Evolutionary conservation across 1,140 invertebrate species (phyloP).

Genomic region (Pissodes strobi): DNA sequence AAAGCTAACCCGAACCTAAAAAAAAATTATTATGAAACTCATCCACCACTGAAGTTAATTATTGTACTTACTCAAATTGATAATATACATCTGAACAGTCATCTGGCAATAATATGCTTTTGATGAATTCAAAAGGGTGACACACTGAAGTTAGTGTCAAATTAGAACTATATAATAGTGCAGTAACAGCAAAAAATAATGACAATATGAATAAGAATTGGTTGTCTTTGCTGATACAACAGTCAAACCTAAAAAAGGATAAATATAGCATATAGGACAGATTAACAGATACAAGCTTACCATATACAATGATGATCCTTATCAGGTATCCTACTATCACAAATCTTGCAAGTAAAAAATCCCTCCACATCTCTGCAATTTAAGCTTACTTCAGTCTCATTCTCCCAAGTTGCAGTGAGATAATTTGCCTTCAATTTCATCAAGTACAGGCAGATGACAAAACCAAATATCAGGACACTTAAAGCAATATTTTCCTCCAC

Average conservation of each 20-base stretch:
- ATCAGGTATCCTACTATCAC: constrained; percentile 56
- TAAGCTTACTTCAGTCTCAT: constrained; percentile 39
- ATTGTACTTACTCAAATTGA: constrained; percentile 68
- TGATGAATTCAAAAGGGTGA: constrained; percentile 68
- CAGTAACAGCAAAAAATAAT: constrained; percentile 62
- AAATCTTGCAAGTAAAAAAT: constrained; percentile 50
- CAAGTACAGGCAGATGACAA: constrained; percentile 63
- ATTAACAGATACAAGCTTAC: constrained; percentile 46
- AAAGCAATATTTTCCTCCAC: constrained; percentile 69
- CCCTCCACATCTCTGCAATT: constrained; percentile 34
- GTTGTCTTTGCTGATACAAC: constrained; percentile 70
- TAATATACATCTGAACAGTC: constrained; percentile 74
- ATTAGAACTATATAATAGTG: constrained; percentile 69
- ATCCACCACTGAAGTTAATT: too few species aligned
- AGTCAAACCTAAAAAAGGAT: constrained; percentile 66
- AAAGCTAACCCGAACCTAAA: constrained; percentile 50
- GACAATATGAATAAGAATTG: constrained; percentile 65
- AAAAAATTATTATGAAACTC: constrained; percentile 26
- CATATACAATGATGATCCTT: constrained; percentile 61
- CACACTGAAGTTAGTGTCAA: constrained; percentile 73
- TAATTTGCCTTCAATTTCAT: constrained; percentile 57
- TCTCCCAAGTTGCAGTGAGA: constrained; percentile 30
- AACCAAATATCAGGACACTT: constrained; percentile 61
- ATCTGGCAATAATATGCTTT: constrained; percentile 67
- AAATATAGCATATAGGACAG: too few species aligned